Evolutionary conservation across 2,113 vertebrate species (phyloP).

Genomic region (Alligator sinensis): DNA sequence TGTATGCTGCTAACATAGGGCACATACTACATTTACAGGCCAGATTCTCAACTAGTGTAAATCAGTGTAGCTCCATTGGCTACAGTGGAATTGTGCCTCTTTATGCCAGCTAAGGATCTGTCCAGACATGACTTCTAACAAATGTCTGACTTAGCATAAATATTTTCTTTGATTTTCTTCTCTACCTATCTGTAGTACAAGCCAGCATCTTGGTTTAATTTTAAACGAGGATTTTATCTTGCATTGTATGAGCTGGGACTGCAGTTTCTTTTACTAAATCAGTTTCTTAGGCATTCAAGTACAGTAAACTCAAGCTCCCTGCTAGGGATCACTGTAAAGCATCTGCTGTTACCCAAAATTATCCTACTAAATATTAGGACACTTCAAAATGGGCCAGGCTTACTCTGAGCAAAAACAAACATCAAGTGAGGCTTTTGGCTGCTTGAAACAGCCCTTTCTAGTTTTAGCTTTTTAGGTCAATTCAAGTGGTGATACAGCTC

Average conservation of each 20-base stretch:
- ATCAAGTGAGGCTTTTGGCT: background rate
- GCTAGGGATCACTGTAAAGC: background rate
- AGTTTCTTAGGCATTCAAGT: slow-evolving; percentile 1
- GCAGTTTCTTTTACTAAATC: background rate
- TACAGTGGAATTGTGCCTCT: background rate
- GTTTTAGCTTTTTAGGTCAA: background rate
- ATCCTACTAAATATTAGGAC: background rate
- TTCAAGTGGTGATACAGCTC: background rate
- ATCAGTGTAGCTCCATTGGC: background rate
- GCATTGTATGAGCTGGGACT: background rate
- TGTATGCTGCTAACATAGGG: background rate
- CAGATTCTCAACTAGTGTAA: background rate
- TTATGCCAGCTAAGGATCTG: background rate
- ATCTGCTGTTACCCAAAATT: background rate
- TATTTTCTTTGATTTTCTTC: background rate
- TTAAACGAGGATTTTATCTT: background rate
- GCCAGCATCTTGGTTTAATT: background rate
- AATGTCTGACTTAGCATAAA: background rate
- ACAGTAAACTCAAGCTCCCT: background rate
- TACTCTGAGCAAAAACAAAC: background rate
- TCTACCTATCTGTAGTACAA: background rate
- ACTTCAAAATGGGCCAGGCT: background rate
- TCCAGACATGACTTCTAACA: background rate
- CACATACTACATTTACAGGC: background rate
- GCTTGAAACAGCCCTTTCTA: background rate